A percentile compares a stretch with the other conserved stretches of the same genome.
Conservation (phyloP, 1,140 invertebrate species). For the Vanessa atalanta region DNA sequence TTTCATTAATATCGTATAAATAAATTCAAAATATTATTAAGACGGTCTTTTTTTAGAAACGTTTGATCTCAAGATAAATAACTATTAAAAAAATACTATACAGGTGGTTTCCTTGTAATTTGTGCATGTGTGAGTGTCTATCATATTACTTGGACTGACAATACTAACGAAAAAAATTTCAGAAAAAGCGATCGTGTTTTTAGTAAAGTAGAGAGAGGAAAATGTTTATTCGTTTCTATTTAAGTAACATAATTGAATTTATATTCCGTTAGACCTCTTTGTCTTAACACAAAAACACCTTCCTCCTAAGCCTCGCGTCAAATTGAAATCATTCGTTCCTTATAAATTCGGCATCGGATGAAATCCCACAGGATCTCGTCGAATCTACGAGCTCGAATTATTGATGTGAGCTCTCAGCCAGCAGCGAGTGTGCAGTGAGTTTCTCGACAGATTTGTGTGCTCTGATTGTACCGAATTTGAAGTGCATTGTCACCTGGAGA, state of each 20-base stretch:
- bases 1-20: too few relatives aligned
- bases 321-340: conserved; percentile 26
- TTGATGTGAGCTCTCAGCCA: conserved; percentile 43
- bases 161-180: not conserved
- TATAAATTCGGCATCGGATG: conserved; percentile 30
- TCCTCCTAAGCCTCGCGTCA: not conserved
- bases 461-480: conserved; percentile 16
- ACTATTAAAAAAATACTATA: too few relatives aligned
- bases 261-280: not conserved
- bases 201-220: not conserved
- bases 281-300: not conserved
- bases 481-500: conserved; percentile 16
- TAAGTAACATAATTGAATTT: not conserved
- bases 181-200: not conserved
- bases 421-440: conserved; percentile 14
- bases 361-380: conserved; percentile 31
- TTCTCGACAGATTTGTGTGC: conserved; percentile 11
- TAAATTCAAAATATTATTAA: too few relatives aligned
- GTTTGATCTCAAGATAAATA: too few relatives aligned
- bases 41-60: too few relatives aligned
- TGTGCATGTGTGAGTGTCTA: too few relatives aligned
- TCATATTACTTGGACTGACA: not conserved
- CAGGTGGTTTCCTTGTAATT: too few relatives aligned
- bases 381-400: conserved; percentile 41
- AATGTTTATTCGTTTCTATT: not conserved